Evolutionary conservation across 2,888 invertebrate species (phyloP).

Genomic region (Nemapogon koenigi): DNA sequence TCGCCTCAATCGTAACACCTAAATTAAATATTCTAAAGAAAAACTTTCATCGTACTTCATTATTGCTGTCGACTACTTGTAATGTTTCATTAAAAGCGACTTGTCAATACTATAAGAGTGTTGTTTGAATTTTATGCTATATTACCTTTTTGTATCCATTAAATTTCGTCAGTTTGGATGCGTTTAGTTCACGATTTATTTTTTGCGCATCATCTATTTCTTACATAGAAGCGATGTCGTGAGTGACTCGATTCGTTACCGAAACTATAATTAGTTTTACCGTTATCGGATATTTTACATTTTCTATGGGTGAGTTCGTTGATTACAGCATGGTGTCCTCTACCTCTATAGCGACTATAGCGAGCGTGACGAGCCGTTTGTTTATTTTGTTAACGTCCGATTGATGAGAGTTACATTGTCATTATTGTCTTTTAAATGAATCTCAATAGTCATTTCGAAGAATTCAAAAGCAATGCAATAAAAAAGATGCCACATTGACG

Average conservation of each 20-base stretch:
- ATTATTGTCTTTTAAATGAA: not conserved
- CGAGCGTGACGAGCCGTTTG: conserved; percentile 35
- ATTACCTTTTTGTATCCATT: conserved; percentile 30
- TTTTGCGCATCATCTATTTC: conserved; percentile 38
- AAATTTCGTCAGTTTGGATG: conserved; percentile 33
- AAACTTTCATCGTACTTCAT: conserved; percentile 11
- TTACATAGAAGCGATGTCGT: conserved; percentile 38
- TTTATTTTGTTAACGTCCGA: conserved; percentile 28
- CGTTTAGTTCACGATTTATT: conserved; percentile 43
- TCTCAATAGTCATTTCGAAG: no score
- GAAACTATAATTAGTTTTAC: conserved; percentile 54
- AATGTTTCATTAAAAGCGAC: conserved; percentile 13
- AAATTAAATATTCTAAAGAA: conserved; percentile 28
- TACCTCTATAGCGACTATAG: no score
- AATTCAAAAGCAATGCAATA: not conserved
- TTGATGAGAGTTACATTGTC: not conserved
- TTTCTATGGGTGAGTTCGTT: conserved; percentile 38
- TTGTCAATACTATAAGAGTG: conserved; percentile 11
- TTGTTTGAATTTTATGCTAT: conserved; percentile 22
- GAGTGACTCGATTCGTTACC: conserved; percentile 49
- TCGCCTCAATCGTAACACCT: conserved; percentile 37
- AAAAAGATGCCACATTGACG: not conserved
- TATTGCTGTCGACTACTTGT: conserved; percentile 16
- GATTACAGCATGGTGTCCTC: conserved; percentile 21
- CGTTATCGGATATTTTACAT: conserved; percentile 44